Percentiles rank a stretch among this genome's conserved stretches.
These are phyloP conservation scores for Chaitophorus viminalis DNA, from an alignment of 2,888 invertebrate genomes.

Conservation along the genomic window DNA sequence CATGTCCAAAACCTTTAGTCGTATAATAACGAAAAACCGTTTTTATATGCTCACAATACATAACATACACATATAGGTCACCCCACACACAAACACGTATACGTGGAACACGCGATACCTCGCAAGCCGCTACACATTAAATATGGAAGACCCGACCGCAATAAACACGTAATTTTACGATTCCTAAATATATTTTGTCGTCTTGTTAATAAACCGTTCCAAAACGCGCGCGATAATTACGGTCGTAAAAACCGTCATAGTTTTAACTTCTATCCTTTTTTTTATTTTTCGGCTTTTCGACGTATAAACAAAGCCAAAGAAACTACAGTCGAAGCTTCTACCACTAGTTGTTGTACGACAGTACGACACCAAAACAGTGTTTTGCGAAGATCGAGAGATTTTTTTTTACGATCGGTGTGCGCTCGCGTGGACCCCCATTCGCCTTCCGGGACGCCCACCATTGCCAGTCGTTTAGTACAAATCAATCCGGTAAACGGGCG, in stretches of 20 bases:
- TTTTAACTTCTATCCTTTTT: background rate
- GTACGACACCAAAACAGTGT: background rate
- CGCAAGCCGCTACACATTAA: background rate
- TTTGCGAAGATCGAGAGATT: background rate
- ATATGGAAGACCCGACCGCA: slow-evolving; percentile 24
- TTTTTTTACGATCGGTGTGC: slow-evolving; percentile 23
- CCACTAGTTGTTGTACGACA: background rate
- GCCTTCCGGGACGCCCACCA: background rate
- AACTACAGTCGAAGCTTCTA: background rate
- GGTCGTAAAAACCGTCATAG: slow-evolving; percentile 35
- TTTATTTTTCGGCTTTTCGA: slow-evolving; percentile 32
- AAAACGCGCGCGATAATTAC: slow-evolving; percentile 12
- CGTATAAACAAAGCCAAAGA: slow-evolving; percentile 38
- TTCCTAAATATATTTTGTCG: slow-evolving; percentile 46
- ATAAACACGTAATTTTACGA: slow-evolving; percentile 55
- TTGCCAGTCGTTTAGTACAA: slow-evolving; percentile 16
- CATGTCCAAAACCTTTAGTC: background rate
- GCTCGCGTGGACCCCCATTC: background rate
- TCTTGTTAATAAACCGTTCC: slow-evolving; percentile 37
- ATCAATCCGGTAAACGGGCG: slow-evolving; percentile 37
- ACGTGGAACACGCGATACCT: slow-evolving; percentile 22
- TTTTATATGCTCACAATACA: background rate
- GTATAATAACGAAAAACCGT: background rate
- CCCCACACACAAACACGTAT: background rate
- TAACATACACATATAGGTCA: too few relatives aligned